Evolutionary conservation across 2,797 vertebrate species (phyloP).

Genomic region (Girardinus metallicus): DNA sequence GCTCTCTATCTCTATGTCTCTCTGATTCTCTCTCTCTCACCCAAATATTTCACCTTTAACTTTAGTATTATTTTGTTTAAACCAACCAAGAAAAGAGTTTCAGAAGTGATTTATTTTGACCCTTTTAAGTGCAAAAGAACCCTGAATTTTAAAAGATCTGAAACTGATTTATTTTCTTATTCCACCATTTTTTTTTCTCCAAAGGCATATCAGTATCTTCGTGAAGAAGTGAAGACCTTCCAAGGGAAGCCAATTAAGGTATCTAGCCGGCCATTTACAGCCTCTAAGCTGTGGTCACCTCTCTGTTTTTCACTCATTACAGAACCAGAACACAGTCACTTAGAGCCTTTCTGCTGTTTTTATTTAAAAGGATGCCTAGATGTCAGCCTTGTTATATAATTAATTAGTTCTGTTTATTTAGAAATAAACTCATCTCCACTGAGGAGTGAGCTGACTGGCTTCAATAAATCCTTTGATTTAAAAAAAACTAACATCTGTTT

Average conservation of each 20-base stretch:
- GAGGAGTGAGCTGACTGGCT: neutral
- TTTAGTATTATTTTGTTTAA: neutral
- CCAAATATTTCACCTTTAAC: no score
- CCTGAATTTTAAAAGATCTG: neutral
- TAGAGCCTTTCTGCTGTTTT: neutral
- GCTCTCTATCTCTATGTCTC: no score
- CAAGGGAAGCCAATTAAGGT: slow-evolving; percentile 99
- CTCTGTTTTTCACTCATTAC: neutral
- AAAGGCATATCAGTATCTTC: slow-evolving; percentile 96
- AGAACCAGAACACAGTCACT: neutral
- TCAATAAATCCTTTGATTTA: neutral
- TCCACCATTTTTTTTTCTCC: neutral
- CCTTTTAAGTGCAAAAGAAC: neutral
- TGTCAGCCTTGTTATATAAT: neutral
- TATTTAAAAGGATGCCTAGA: neutral
- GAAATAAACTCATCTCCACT: neutral
- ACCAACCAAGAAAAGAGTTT: neutral
- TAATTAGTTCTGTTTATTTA: neutral
- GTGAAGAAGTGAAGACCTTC: slow-evolving; percentile 98
- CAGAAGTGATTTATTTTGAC: neutral
- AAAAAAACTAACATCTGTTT: neutral
- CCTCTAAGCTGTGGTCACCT: neutral
- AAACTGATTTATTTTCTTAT: neutral
- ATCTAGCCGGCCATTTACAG: slow-evolving; percentile 6
- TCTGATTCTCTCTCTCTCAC: no score